Conservation (phyloP, 92 coral and sea anemone genomes). For the Galaxea fascicularis region DNA sequence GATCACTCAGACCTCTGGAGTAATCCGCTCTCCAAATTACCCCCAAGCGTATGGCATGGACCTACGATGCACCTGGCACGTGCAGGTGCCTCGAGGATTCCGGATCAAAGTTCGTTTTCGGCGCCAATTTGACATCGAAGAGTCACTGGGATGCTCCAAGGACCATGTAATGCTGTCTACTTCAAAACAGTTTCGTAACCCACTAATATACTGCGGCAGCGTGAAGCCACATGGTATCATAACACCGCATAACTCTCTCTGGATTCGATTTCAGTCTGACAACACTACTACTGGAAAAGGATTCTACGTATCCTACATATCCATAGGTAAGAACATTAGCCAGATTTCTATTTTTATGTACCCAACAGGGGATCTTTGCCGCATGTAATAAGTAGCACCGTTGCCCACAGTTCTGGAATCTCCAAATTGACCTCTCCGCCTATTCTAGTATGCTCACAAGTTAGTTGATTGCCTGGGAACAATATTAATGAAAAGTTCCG, state of each 20-base stretch:
- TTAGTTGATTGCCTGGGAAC: too few relatives aligned
- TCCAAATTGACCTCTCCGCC: too few relatives aligned
- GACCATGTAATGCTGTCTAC: constrained; percentile 89
- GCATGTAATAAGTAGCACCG: too few relatives aligned
- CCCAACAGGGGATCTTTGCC: background rate
- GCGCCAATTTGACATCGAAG: constrained; percentile 81
- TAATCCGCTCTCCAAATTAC: constrained; percentile 92
- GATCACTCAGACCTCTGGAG: constrained; percentile 75
- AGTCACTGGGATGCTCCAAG: constrained; percentile 81
- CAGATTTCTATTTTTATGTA: background rate
- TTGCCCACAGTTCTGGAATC: too few relatives aligned
- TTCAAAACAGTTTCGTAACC: constrained; percentile 75
- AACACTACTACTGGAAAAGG: constrained; percentile 79
- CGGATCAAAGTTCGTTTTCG: constrained; percentile 90
- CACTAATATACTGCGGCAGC: constrained; percentile 80
- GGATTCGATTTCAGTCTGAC: constrained; percentile 89
- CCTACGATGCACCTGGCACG: constrained; percentile 86
- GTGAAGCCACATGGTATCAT: constrained; percentile 77
- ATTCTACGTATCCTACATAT: constrained; percentile 79
- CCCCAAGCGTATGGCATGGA: constrained; percentile 76
- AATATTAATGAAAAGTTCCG: too few relatives aligned
- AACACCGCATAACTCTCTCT: constrained; percentile 77
- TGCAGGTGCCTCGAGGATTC: constrained; percentile 90
- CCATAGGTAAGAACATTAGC: constrained; percentile 73
- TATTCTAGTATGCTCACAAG: too few relatives aligned